These are phyloP conservation scores for Palaemon carinicauda DNA, from an alignment of 1,140 invertebrate species.

Conservation along the genomic window DNA sequence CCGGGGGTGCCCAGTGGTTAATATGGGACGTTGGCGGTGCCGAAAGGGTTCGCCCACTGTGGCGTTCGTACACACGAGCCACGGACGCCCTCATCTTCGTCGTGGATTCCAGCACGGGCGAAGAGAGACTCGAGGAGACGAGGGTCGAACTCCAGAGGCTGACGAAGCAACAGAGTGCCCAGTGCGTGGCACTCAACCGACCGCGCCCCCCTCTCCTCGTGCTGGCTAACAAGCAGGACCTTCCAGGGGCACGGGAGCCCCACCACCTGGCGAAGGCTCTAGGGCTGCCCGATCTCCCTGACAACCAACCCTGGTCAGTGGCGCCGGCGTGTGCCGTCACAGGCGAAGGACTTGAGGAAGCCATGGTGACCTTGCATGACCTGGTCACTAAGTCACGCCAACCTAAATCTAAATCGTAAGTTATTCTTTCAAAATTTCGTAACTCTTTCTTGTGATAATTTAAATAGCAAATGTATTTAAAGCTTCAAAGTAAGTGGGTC, in stretches of 20 bases:
- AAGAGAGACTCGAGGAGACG: conserved; percentile 91
- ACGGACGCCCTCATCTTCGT: conserved; percentile 95
- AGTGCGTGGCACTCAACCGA: conserved; percentile 79
- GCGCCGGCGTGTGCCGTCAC: conserved; percentile 96
- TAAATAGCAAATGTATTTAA: too few relatives aligned
- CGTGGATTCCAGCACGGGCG: conserved; percentile 87
- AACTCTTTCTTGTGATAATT: neutral
- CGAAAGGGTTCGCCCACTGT: conserved; percentile 90
- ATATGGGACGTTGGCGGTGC: conserved; percentile 95
- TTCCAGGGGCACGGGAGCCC: conserved; percentile 86
- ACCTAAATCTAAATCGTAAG: neutral
- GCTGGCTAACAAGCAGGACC: conserved; percentile 92
- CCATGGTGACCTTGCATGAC: conserved; percentile 90
- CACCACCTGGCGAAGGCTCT: conserved; percentile 86
- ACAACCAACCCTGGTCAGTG: conserved; percentile 80
- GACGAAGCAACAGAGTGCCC: conserved; percentile 77
- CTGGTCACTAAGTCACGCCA: conserved; percentile 88
- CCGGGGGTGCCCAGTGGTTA: conserved; percentile 82
- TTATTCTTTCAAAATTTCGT: neutral
- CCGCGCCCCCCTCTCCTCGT: conserved; percentile 78
- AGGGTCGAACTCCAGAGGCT: conserved; percentile 92
- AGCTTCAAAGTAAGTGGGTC: too few relatives aligned
- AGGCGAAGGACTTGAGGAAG: conserved; percentile 94
- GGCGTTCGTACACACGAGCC: conserved; percentile 90
- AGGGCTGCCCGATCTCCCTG: conserved; percentile 82